Evolutionary conservation across 2,797 vertebrate species (phyloP).

Genomic region (Pipistrellus nathusii): DNA sequence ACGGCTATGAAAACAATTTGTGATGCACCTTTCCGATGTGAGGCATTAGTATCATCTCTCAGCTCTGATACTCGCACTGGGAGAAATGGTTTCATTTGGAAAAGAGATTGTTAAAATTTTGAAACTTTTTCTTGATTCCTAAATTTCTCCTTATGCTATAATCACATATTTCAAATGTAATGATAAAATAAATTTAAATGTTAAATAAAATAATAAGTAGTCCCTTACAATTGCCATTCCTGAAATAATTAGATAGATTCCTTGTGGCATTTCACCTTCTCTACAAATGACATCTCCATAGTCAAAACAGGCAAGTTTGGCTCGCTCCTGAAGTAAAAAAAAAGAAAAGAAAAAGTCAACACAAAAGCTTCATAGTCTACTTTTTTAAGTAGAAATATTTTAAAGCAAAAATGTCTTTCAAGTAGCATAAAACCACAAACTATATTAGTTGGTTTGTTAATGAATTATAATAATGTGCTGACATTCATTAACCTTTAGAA

Average conservation of each 20-base stretch:
- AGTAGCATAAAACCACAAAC: conserved; percentile 9
- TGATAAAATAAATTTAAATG: background rate
- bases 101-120: background rate
- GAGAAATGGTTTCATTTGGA: background rate
- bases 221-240: conserved; percentile 86
- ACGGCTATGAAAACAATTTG: background rate
- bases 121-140: background rate
- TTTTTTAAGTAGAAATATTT: conserved; percentile 59
- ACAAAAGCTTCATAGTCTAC: background rate
- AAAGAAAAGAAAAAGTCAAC: conserved; percentile 7
- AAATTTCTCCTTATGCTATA: background rate
- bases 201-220: background rate
- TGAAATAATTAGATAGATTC: conserved; percentile 86
- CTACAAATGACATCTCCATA: conserved; percentile 82
- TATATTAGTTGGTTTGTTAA: background rate
- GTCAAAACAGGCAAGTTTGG: conserved; percentile 81
- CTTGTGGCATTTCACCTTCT: conserved; percentile 83
- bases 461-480: background rate
- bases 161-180: background rate
- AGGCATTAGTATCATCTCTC: background rate
- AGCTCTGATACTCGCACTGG: background rate
- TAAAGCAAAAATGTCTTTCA: conserved; percentile 41
- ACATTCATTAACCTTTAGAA: background rate
- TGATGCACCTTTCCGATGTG: background rate
- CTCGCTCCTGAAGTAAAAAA: conserved; percentile 74